Evolutionary conservation across 2,888 invertebrate species (phyloP).

Genomic region (Erebia ligea): DNA sequence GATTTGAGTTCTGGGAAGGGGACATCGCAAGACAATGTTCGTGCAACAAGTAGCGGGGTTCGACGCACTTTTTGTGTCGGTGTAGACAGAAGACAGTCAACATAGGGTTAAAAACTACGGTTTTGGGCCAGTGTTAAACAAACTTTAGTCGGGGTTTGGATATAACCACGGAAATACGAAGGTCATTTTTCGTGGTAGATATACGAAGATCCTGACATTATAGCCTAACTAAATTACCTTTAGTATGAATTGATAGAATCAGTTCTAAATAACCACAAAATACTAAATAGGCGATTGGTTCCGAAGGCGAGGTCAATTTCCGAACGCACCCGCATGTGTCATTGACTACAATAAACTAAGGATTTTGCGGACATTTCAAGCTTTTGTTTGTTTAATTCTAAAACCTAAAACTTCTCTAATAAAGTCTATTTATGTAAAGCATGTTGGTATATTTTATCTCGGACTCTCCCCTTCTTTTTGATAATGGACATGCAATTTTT

Average conservation of each 20-base stretch:
- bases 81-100: conserved; percentile 27
- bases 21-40: conserved; percentile 32
- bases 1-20: conserved; percentile 39
- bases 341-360: conserved; percentile 34
- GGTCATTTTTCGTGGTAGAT: too few species aligned
- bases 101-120: too few species aligned
- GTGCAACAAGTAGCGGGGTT: conserved; percentile 30
- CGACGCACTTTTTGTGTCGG: conserved; percentile 39
- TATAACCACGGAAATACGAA: too few species aligned
- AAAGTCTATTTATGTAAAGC: conserved; percentile 45
- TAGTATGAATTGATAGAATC: conserved; percentile 10
- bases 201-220: not conserved
- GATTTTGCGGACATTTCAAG: conserved; percentile 33
- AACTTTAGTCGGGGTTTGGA: too few species aligned
- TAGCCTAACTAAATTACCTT: not conserved
- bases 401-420: conserved; percentile 45
- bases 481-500: conserved; percentile 74
- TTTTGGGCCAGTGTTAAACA: too few species aligned
- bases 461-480: conserved; percentile 61
- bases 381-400: conserved; percentile 42
- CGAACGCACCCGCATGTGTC: conserved; percentile 57
- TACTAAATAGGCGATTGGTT: conserved; percentile 39
- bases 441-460: conserved; percentile 39
- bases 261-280: not conserved
- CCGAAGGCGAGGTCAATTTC: conserved; percentile 59